Evolutionary conservation across 2,797 vertebrate genomes (phyloP).

Genomic region (Erethizon dorsatum): DNA sequence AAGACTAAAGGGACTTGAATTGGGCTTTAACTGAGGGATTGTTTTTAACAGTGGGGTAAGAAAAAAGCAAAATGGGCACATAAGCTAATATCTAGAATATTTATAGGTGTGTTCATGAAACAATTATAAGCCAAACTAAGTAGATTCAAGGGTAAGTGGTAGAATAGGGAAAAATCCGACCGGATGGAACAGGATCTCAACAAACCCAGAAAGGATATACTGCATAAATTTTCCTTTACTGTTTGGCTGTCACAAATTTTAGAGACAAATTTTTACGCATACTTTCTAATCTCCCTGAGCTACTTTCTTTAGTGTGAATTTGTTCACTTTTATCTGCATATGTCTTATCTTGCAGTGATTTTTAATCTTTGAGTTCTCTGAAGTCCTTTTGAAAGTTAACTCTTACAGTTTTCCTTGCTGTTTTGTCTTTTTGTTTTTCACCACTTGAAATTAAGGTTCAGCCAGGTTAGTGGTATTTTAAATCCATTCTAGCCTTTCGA

Average conservation of each 20-base stretch:
- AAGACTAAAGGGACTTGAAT: conserved; percentile 40
- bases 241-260: conserved; percentile 50
- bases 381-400: conserved; percentile 72
- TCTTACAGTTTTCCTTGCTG: conserved; percentile 46
- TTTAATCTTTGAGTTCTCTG: conserved; percentile 56
- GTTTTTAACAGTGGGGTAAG: conserved; percentile 5
- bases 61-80: neutral
- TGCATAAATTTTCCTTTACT: conserved; percentile 62
- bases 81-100: conserved; percentile 1
- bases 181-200: neutral
- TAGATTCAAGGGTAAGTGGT: conserved; percentile 21
- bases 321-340: conserved; percentile 65
- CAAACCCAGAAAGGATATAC: neutral
- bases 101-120: neutral
- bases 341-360: conserved; percentile 53
- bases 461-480: conserved; percentile 41
- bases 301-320: conserved; percentile 53
- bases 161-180: conserved; percentile 18
- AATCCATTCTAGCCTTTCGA: conserved; percentile 63
- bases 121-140: conserved; percentile 21
- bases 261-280: conserved; percentile 37
- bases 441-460: conserved; percentile 63
- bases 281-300: conserved; percentile 49
- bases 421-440: neutral
- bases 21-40: neutral